A percentile compares a stretch with the other conserved stretches of the same genome.
Conservation (phyloP, 2,113 vertebrate species). For the Melanocharis versteri region DNA sequence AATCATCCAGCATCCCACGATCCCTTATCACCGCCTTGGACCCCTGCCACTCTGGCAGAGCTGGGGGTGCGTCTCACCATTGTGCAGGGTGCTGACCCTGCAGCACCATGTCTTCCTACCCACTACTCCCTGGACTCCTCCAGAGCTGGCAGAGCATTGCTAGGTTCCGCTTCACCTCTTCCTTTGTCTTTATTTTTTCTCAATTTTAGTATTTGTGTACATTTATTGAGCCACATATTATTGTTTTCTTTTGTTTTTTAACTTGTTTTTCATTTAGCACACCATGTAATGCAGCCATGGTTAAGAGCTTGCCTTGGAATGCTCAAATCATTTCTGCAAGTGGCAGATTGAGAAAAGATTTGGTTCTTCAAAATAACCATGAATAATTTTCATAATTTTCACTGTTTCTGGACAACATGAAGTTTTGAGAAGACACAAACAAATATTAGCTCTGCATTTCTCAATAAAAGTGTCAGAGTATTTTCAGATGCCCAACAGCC, state of each 20-base stretch:
- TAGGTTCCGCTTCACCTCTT: not conserved
- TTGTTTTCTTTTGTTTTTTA: not conserved
- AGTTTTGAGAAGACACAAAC: not conserved
- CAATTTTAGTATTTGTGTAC: not conserved
- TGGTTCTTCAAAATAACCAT: not conserved
- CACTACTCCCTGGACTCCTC: no score
- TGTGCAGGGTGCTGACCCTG: fast-evolving
- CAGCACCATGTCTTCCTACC: not conserved
- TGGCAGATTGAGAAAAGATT: not conserved
- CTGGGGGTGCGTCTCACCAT: fast-evolving
- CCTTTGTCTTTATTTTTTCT: not conserved
- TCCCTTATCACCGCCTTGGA: fast-evolving
- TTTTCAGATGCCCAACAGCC: not conserved
- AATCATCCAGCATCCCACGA: fast-evolving
- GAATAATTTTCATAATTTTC: not conserved
- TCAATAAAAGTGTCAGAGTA: not conserved
- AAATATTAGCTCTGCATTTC: not conserved
- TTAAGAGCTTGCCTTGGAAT: not conserved
- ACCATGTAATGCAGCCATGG: fast-evolving
- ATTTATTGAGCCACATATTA: fast-evolving
- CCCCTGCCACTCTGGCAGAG: fast-evolving
- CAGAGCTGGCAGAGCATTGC: not conserved
- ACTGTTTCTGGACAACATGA: not conserved
- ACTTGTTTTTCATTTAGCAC: not conserved
- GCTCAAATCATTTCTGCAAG: not conserved